These are phyloP conservation scores for Phoebastria nigripes DNA, from an alignment of 2,797 vertebrate genomes.

Conservation along the genomic window DNA sequence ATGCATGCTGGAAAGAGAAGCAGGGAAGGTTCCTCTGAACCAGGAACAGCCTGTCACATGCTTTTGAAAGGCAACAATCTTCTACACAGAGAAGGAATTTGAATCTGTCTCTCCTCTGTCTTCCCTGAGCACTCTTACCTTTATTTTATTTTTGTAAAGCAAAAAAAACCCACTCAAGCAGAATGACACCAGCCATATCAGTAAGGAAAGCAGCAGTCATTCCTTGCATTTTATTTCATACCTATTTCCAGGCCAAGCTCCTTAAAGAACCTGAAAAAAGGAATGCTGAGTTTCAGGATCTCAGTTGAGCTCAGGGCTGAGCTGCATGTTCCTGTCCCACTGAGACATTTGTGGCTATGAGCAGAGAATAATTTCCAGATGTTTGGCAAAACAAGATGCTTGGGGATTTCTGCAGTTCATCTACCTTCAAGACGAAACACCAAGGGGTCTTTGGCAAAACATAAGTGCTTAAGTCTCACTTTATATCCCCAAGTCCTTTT, in stretches of 20 bases:
- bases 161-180: background rate
- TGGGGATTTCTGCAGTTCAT: background rate
- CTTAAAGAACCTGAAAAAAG: background rate
- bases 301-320: background rate
- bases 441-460: background rate
- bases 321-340: background rate
- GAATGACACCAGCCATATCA: background rate
- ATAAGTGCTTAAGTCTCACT: background rate
- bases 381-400: background rate
- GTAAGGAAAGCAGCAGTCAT: background rate
- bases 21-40: background rate
- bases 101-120: background rate
- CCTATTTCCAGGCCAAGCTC: background rate
- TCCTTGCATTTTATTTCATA: background rate
- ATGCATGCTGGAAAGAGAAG: background rate
- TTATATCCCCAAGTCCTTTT: background rate
- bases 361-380: background rate
- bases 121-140: background rate
- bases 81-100: background rate
- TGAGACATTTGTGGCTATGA: background rate
- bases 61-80: background rate
- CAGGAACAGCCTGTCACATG: accelerated
- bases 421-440: background rate
- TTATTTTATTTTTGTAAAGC: background rate
- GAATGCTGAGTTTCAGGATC: background rate